Conservation (phyloP, 2,113 vertebrate species). For the Oryzias woworae region DNA sequence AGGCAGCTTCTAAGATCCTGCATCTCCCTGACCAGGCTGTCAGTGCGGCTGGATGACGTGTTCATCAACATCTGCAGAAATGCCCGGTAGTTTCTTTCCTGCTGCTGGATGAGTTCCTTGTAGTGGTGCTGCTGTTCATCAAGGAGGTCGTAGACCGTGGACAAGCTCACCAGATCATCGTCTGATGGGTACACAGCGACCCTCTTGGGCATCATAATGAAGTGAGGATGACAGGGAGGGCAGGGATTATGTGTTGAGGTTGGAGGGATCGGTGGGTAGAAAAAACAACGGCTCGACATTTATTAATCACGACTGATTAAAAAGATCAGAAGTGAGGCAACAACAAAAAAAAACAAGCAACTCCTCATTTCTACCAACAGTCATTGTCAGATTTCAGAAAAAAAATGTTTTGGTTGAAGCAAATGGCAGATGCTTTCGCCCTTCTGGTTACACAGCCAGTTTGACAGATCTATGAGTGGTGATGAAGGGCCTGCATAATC, state of each 20-base stretch:
- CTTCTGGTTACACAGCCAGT: background rate
- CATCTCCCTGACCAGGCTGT: slow-evolving; percentile 69
- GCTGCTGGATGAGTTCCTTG: slow-evolving; percentile 71
- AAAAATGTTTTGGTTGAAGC: background rate
- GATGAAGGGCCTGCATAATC: slow-evolving; percentile 2
- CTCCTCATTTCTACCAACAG: background rate
- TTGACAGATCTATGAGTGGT: background rate
- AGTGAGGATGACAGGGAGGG: slow-evolving; percentile 22
- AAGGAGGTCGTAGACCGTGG: slow-evolving; percentile 69
- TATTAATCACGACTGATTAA: slow-evolving; percentile 9
- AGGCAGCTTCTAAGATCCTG: slow-evolving; percentile 68
- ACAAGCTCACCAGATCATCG: slow-evolving; percentile 61
- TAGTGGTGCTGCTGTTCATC: slow-evolving; percentile 74
- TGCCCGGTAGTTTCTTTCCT: slow-evolving; percentile 70
- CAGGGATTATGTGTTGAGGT: slow-evolving; percentile 8
- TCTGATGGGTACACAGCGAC: slow-evolving; percentile 47
- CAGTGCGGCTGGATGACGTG: slow-evolving; percentile 60
- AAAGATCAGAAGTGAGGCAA: background rate
- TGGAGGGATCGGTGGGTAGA: slow-evolving; percentile 18
- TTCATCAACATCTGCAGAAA: slow-evolving; percentile 76
- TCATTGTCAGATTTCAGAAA: background rate
- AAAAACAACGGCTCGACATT: slow-evolving; percentile 47
- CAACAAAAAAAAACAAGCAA: background rate
- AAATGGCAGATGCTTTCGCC: background rate
- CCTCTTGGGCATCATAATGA: slow-evolving; percentile 68